A percentile compares a stretch with the other conserved stretches of the same genome.
These are phyloP conservation scores for Drosophila lacertosa DNA, from an alignment of 1,140 invertebrate species.

Conservation along the genomic window DNA sequence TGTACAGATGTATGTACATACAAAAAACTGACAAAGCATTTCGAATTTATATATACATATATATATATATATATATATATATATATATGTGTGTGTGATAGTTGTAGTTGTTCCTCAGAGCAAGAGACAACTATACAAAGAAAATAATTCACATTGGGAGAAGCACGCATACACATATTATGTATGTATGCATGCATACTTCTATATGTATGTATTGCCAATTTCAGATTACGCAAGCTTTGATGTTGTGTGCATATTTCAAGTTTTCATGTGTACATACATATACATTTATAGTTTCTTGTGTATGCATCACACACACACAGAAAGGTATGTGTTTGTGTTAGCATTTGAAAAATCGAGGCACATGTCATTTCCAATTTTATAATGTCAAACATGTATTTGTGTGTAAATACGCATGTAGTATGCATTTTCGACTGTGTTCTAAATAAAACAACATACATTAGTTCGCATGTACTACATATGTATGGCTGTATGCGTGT, in stretches of 20 bases:
- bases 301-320: constrained; percentile 16
- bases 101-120: constrained; percentile 39
- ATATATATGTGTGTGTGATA: constrained; percentile 7
- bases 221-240: constrained; percentile 27
- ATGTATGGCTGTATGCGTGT: background rate
- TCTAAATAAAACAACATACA: constrained; percentile 44
- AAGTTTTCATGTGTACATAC: constrained; percentile 38
- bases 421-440: constrained; percentile 28
- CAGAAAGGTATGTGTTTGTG: constrained; percentile 15
- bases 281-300: constrained; percentile 10
- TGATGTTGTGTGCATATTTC: constrained; percentile 29
- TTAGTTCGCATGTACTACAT: too few species aligned
- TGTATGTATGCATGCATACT: constrained; percentile 26
- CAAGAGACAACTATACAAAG: constrained; percentile 37
- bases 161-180: constrained; percentile 29
- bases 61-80: constrained; percentile 12
- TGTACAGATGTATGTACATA: constrained; percentile 6
- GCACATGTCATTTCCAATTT: constrained; percentile 56
- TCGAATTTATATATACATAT: constrained; percentile 28
- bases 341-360: constrained; percentile 45
- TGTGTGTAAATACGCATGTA: constrained; percentile 24
- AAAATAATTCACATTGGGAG: constrained; percentile 44
- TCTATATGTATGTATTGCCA: constrained; percentile 32
- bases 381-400: constrained; percentile 26
- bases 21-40: constrained; percentile 45